Evolutionary conservation across 2,888 invertebrate species (phyloP).

Genomic region (Smittia aterrima): DNA sequence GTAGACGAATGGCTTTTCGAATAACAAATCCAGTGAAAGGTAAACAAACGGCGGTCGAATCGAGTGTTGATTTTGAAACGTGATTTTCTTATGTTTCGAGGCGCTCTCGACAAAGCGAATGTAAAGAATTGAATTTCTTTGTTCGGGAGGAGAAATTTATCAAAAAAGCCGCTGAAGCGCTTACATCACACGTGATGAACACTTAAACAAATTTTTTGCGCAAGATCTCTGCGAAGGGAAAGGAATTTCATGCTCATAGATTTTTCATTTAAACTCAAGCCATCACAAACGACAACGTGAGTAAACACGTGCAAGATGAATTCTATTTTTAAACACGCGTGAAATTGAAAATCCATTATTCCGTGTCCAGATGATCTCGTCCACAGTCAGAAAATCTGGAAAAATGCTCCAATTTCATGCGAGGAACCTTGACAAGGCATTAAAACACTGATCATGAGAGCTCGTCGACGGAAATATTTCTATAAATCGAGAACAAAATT

Average conservation of each 20-base stretch:
- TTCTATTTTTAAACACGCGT: slow-evolving; percentile 1
- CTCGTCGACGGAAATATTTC: not conserved
- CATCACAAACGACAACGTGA: not conserved
- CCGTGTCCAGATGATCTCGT: slow-evolving; percentile 13
- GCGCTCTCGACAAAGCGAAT: not conserved
- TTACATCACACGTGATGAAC: slow-evolving; percentile 8
- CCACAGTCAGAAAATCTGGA: not conserved
- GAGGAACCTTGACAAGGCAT: not conserved
- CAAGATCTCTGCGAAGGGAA: no score
- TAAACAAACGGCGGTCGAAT: not conserved
- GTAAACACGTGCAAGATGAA: not conserved
- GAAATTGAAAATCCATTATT: not conserved
- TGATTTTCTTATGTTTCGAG: slow-evolving; percentile 15
- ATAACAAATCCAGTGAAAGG: not conserved
- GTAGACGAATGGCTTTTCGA: not conserved
- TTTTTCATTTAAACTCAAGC: not conserved
- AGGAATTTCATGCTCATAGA: no score
- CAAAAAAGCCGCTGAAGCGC: slow-evolving; percentile 2
- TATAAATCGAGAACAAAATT: not conserved
- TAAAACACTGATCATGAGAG: slow-evolving; percentile 2
- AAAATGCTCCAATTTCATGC: not conserved
- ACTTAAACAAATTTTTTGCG: not conserved
- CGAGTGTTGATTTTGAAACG: not conserved
- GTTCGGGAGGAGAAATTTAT: not conserved
- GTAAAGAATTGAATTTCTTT: not conserved